Evolutionary conservation across 2,113 vertebrate species (phyloP), one percentile per base, ranked within the genome.

Genomic region (Apteryx owenii): DNA sequence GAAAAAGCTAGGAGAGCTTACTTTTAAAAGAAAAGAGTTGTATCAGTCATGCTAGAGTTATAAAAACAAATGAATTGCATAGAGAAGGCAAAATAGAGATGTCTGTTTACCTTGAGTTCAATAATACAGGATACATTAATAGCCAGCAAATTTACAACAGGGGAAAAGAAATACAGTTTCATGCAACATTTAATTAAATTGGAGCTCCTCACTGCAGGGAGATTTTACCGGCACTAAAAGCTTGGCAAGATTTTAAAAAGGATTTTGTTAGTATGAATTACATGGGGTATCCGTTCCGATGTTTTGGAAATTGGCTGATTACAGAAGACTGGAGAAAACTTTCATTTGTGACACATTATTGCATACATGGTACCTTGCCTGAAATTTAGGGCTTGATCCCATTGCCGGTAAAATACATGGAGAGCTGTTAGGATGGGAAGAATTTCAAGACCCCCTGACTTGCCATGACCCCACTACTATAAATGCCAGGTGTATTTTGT

Each of bases 141-240:
- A 92, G 60, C 65, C 36, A 90, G 46, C 25, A 85, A 89, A 95
- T 77, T 46, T 33, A 64, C 79, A 93, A 56, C 44, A 73, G 14
- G 60, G 60, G 60, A 88, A 87, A 95, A 93, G 18, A 89, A 96
- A 92, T 58, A 65, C 6, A 70, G 53, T 77, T 95, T 91, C 51
- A 89, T 81, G 86, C 77, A 93, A 72, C 42, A 89, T 89, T 96
- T 91, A 95, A 93, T 93, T 96, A 94, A 93, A 96, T 75, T 77
- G 68, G 20, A 85, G 29, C 8, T 77, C 90, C 50, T 86, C 50
- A 81, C 64, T 88, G 72, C 44, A 85, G 58, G 51, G 60, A 70
- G 88, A 73, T 81, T 88, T 93, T 78, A 85, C 40, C 66, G 64
- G 31, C 23, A 31, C n/a, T 93, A 73, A 94, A 89, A 93, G 26